Base-by-base conservation (phyloP, 1,140 invertebrate species). In the Lepidotrigona ventralis region DNA sequence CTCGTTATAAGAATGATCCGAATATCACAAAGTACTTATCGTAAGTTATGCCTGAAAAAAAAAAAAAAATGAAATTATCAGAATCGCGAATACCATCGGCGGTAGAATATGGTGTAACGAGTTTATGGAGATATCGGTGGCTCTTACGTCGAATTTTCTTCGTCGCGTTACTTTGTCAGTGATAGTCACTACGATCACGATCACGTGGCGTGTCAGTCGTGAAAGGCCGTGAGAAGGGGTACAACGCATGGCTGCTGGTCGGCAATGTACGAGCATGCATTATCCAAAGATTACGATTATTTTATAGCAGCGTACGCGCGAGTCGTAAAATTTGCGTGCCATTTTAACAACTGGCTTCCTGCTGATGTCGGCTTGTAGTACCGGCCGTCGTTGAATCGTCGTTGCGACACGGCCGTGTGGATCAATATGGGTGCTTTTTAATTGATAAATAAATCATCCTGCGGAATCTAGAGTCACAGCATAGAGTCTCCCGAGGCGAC, bases 261-360 rank as follows among this genome's bases (percentile, higher is more conserved):
- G 87, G 86, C 86, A 88, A 89, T 88, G 79, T 81, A 89, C 78
- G 75, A 86, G 87, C 87, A 85, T 74, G 87, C 84, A 89, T 89
- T 89, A 88, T 70, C 87, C 85, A 88, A 86, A 88, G 87, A 89
- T 89, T 89, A 89, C 87, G 88, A 88, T 89, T 89, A 89, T 89
- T 89, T 89, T 89, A 89, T 88, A 84, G 85, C 87, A 78, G 86
- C 86, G 84, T 86, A 88, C 85, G 84, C 86, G 86, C 74, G 79
- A 89, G 88, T 89, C 88, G 81, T 89, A 89, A 89, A 89, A 88
- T 88, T 89, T 81, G 80, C 84, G 86, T 89, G 88, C 88, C 88
- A 89, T 89, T 89, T 89, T 89, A 89, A 88, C 88, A 89, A 89
- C 86, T 89, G 87, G 87, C 87, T 89, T 89, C 88, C 88, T 89